Conservation (phyloP, 1,140 invertebrate genomes). For the Drosophila bocki region DNA sequence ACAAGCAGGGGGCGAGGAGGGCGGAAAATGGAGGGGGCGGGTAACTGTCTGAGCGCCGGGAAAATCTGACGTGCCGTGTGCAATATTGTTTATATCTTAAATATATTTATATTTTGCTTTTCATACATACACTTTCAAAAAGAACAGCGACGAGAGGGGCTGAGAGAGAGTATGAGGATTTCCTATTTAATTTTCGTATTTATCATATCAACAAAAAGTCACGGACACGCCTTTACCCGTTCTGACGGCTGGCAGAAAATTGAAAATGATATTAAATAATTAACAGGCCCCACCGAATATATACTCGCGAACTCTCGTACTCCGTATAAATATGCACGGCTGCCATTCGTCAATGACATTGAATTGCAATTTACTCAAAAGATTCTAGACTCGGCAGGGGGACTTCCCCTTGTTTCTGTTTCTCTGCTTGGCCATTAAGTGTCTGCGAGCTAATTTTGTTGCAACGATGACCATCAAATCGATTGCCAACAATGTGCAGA, state of each 20-base stretch:
- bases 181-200: conserved; percentile 79
- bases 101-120: conserved; percentile 70
- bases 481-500: conserved; percentile 54
- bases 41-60: conserved; percentile 39
- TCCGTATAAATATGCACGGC: conserved; percentile 16
- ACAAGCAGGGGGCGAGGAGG: conserved; percentile 39
- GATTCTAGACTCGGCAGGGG: conserved; percentile 6
- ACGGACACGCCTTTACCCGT: conserved; percentile 67
- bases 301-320: conserved; percentile 15
- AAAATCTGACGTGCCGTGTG: conserved; percentile 77
- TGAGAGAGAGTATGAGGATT: not conserved
- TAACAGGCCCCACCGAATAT: conserved; percentile 61
- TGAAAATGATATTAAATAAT: conserved; percentile 84
- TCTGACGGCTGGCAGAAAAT: conserved; percentile 58
- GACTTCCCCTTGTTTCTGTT: not conserved
- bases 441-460: conserved; percentile 31
- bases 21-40: conserved; percentile 24
- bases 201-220: conserved; percentile 83
- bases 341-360: conserved; percentile 76
- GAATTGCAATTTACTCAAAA: conserved; percentile 71
- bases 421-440: not conserved
- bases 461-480: conserved; percentile 52
- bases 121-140: conserved; percentile 23
- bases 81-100: conserved; percentile 85
- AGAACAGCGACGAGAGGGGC: conserved; percentile 2